Base-by-base conservation (phyloP, 1,140 invertebrate species). In the Protaetia brevitarsis region DNA sequence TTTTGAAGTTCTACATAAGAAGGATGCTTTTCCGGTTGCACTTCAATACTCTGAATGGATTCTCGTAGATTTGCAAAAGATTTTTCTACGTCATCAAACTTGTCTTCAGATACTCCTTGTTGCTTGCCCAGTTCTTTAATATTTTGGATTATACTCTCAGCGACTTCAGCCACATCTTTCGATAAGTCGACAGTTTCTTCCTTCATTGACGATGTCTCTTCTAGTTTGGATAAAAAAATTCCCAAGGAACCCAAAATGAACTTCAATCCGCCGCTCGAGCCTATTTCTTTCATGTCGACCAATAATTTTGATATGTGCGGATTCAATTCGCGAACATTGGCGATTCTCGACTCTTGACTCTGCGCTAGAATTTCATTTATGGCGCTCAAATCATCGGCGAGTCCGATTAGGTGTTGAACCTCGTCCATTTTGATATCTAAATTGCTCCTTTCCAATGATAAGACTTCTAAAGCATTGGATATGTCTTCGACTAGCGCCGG, bases 381-480 rank as follows among this genome's bases (percentile, higher is more conserved):
- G 19, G 36, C 8, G 21, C 13, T 19, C 23, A 58, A 58, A 2
- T 27, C 23, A 26, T 68, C 66, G 8, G 63, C 68, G 4, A 74
- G 36, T 1, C 13, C 23, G 16, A 29, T 51, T 26, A 74, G 36
- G 8, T 59, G 31, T 30, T 64, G 63, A 5, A 71, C 66, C 19
- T 71, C 71, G 8, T 63, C 58, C 0, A 57, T 4, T 57, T 36
- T 28, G 29, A 76, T 73, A 27, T 76, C 74, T 8, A 68, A 66
- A 59, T 74, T 73, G 19, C 65, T 69, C 62, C 70, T 68, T 64
- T 78, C 76, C 28, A 78, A 66, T 7, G 65, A 71, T 31, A 76
- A 67, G 8, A 78, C 73, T 66, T 78, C 76, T 11, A 78, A 65
- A 26, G 70, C 70, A 64, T 76, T 72, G 34, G 69, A 62, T 13